These are phyloP conservation scores for Aphaenogaster rudis DNA, from an alignment of 1,140 invertebrate species.

Conservation along the genomic window DNA sequence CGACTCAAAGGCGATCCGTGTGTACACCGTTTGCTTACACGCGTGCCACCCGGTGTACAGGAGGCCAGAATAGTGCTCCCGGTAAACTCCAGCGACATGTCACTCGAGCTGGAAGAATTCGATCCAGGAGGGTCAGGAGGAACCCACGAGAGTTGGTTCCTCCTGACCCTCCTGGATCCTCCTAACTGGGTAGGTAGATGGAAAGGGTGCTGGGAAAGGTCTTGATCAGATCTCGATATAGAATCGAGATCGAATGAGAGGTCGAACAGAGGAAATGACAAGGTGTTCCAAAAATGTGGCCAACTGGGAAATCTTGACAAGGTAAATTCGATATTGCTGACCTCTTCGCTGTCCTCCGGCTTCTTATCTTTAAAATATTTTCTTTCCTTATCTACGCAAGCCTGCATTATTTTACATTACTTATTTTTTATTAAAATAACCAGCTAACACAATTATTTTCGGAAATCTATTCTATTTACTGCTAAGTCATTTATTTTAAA, in stretches of 20 bases:
- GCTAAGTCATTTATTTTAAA: background rate
- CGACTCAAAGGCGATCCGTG: slow-evolving; percentile 47
- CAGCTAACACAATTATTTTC: background rate
- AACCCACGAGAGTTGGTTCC: slow-evolving; percentile 33
- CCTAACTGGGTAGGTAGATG: slow-evolving; percentile 8
- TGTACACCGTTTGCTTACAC: slow-evolving; percentile 58
- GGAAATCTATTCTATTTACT: background rate
- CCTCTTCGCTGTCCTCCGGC: background rate
- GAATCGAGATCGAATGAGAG: slow-evolving; percentile 80
- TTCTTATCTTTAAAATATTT: background rate
- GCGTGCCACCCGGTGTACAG: slow-evolving; percentile 47
- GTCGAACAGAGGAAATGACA: slow-evolving; percentile 54
- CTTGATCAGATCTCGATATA: slow-evolving; percentile 86
- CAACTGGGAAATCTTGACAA: slow-evolving; percentile 60
- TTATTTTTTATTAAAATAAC: background rate
- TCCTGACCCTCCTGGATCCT: no score
- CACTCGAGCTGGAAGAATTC: slow-evolving; percentile 86
- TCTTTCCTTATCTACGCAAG: background rate
- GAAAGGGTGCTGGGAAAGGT: slow-evolving; percentile 73
- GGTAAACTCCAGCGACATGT: slow-evolving; percentile 85
- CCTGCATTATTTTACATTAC: background rate
- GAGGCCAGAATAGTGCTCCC: slow-evolving; percentile 52
- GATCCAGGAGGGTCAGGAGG: slow-evolving; percentile 78
- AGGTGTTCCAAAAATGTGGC: slow-evolving; percentile 72
- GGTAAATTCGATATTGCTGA: slow-evolving; percentile 17